A percentile compares a stretch with the other conserved stretches of the same genome.
Conservation (phyloP, 2,113 vertebrate species). For the Lichenostomus cassidix region DNA sequence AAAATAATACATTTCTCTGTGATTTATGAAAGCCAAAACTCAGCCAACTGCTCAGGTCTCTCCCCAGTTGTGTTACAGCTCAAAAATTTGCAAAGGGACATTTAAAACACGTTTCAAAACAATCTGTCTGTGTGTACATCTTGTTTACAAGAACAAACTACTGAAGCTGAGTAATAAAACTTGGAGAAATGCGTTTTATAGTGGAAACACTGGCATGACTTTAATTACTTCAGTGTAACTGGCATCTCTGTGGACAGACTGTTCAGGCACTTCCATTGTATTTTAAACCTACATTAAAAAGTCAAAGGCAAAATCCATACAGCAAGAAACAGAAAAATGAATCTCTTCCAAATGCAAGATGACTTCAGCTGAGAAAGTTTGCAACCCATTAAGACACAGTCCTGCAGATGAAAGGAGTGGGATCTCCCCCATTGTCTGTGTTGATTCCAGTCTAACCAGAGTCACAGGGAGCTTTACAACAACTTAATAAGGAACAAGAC, state of each 20-base stretch:
- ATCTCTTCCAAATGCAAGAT: conserved; percentile 3
- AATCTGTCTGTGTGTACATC: not conserved
- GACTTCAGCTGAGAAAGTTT: not conserved
- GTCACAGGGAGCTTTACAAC: not conserved
- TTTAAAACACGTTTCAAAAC: conserved; percentile 3
- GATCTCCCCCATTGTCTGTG: not conserved
- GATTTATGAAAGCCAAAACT: not conserved
- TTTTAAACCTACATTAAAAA: conserved; percentile 35
- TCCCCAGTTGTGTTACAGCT: not conserved
- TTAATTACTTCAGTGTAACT: conserved; percentile 26
- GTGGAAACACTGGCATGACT: conserved; percentile 38
- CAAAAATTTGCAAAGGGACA: not conserved
- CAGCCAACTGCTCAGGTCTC: not conserved
- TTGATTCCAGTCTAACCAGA: not conserved
- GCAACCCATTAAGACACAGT: not conserved
- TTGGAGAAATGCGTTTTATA: conserved; percentile 14
- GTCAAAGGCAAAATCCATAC: conserved; percentile 22
- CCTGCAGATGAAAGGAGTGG: not conserved
- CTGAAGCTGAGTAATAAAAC: conserved; percentile 9
- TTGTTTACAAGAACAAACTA: conserved; percentile 43
- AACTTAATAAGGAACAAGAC: not conserved
- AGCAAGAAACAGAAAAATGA: conserved; percentile 47
- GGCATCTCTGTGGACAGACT: not conserved
- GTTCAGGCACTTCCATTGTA: not conserved
- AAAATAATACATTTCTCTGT: conserved; percentile 9